Evolutionary conservation across 2,797 vertebrate genomes (phyloP), one percentile per base, ranked within the genome.

Genomic region (Propithecus perrieri): DNA sequence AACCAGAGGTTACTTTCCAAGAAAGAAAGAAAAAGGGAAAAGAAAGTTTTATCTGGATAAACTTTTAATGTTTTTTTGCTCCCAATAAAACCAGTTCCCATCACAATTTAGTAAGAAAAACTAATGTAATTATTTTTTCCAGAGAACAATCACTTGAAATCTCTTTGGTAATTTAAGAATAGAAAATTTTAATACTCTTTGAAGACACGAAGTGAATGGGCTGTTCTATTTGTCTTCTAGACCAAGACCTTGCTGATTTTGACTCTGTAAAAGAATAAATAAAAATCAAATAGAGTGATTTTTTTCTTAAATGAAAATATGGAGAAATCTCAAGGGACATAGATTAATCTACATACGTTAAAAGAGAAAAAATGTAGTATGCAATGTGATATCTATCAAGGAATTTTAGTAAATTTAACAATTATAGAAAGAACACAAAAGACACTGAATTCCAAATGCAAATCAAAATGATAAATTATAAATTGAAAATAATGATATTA

Each of bases 161-260:
- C 0, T 4, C 33, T 81, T 61, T 75, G n/a, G 35, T 74, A 69
- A 5, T 80, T 84, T 46, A 88, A 50, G 7, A 79, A 50, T 81
- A 11, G 1, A 48, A 2, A 72, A 65, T 75, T 95, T 69, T 81
- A 67, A 91, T 35, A 76, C 22, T 80, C 2, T 84, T 85, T 75
- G 53, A 96, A 94, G 48, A 94, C 20, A 93, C 91, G n/a, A 95
- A 69, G 35, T 86, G 17, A 69, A 57, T 85, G 26, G 89, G 13
- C 38, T 92, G 0, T 89, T 59, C 38, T 72, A 26, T 93, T 95
- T 65, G 41, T 90, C 65, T 90, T 75, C 22, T 95, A 78, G 18
- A 92, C 8, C 8, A 95, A 94, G 26, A 63, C 4, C 85, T 48
- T 48, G 9, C 55, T 96, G 53, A 88, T 69, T 94, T 48, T 85